Base-by-base conservation (phyloP, 35 echinoderm and acorn worm species). In the Apostichopus parvimensis region DNA sequence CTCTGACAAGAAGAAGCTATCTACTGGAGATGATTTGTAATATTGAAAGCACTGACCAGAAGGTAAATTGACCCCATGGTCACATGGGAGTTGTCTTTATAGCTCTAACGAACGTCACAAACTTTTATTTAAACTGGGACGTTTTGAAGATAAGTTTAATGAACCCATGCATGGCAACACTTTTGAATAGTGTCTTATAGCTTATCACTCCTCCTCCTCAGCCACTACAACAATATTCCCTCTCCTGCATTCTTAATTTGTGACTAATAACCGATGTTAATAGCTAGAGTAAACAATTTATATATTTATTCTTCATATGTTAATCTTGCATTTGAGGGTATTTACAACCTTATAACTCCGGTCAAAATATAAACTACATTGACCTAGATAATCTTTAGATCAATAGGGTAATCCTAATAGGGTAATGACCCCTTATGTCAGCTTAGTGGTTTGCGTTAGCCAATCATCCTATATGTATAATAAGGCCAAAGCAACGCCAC, bases 1-100 rank as follows among this genome's bases (percentile, higher is more conserved):
- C 64, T 68, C 15, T 45, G 34, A 45, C 64, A 68, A 68, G 11
- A 68, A 68, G 64, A 68, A 68, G 64, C 64, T 68, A 68, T 68
- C 52, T 17, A 82, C 55, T 18, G 79, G 54, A 56, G 45, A 82
- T 82, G 79, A 82, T 82, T 82, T 54, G n/a, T 53, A 56, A 4
- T 82, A 45, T 82, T 82, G 9, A 53, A 54, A 82, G 34, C 79
- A 82, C 25, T 82, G 79, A 82, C 79, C 79, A 56, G 54, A 53
- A 45, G 79, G 79, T 82, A 53, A 82, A 82, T 82, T 82, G 79
- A 34, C 79, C 79, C 79, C 79, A 54, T 17, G 24, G 15, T 45
- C 52, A 2, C 25, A 34, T 53, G 79, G 79, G 79, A 54, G 3
- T 28, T 82, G n/a, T 17, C 6, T 82, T 82, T 54, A 82, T 82